Percentiles rank a stretch among this genome's conserved stretches.
These are phyloP conservation scores for Macaca mulatta DNA, from an alignment of 2,113 vertebrate genomes.

Conservation along the genomic window DNA sequence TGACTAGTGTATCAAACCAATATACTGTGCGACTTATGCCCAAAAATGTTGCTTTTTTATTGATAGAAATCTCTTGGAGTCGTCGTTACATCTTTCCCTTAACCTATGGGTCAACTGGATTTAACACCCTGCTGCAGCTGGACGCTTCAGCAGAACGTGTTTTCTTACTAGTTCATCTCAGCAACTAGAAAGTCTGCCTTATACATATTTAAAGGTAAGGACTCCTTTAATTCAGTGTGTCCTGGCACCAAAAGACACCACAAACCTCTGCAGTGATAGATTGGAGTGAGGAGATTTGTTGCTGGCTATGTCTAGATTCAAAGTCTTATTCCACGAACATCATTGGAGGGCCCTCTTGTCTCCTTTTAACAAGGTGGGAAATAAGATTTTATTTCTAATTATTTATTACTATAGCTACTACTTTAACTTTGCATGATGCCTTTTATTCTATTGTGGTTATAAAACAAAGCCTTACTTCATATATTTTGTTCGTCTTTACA, in stretches of 20 bases:
- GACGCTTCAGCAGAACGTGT: not conserved
- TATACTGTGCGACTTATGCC: not conserved
- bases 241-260: not conserved
- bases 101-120: not conserved
- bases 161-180: not conserved
- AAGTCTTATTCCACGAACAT: not conserved
- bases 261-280: not conserved
- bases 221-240: not conserved
- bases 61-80: not conserved
- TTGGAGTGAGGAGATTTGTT: not conserved
- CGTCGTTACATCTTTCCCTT: not conserved
- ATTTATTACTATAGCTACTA: not conserved
- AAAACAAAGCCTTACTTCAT: not conserved
- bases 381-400: not conserved
- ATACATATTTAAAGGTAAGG: not conserved
- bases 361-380: not conserved
- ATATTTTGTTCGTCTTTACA: not conserved
- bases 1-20: slow-evolving; percentile 1
- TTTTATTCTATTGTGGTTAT: not conserved
- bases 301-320: not conserved
- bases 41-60: not conserved
- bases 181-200: not conserved
- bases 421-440: not conserved
- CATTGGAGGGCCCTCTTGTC: not conserved
- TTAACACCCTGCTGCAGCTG: not conserved